Evolutionary conservation across 2,797 vertebrate genomes (phyloP).

Genomic region (Pipistrellus pipistrellus): DNA sequence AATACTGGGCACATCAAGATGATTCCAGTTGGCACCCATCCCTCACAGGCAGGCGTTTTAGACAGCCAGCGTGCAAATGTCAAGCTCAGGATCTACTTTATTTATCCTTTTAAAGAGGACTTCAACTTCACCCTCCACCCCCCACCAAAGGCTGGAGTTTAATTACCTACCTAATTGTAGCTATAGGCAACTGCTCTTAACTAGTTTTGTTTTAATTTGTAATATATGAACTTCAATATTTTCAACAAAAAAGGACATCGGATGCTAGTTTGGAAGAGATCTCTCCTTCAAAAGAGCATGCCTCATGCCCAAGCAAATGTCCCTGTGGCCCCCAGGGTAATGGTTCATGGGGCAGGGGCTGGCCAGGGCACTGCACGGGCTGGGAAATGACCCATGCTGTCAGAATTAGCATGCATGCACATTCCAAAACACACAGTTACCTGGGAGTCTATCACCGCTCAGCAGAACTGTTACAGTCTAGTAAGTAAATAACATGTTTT

Average conservation of each 20-base stretch:
- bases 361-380: not conserved
- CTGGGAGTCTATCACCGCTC: conserved; percentile 59
- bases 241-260: not conserved
- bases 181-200: conserved; percentile 22
- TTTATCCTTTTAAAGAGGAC: not conserved
- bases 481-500: conserved; percentile 79
- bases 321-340: not conserved
- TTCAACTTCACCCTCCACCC: not conserved
- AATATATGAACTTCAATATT: conserved; percentile 49
- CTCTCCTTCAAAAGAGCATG: conserved; percentile 3
- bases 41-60: not conserved
- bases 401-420: conserved; percentile 70
- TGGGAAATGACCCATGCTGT: conserved; percentile 59
- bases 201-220: conserved; percentile 42
- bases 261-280: conserved; percentile 2
- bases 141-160: not conserved
- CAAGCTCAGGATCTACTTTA: not conserved
- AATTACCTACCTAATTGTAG: not conserved
- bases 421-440: conserved; percentile 80
- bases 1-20: not conserved
- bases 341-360: not conserved
- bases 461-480: conserved; percentile 76
- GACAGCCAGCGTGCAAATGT: not conserved
- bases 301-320: not conserved
- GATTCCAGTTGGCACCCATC: not conserved